Base-by-base conservation (phyloP, 2,797 vertebrate genomes). In the Limnodromus scolopaceus region DNA sequence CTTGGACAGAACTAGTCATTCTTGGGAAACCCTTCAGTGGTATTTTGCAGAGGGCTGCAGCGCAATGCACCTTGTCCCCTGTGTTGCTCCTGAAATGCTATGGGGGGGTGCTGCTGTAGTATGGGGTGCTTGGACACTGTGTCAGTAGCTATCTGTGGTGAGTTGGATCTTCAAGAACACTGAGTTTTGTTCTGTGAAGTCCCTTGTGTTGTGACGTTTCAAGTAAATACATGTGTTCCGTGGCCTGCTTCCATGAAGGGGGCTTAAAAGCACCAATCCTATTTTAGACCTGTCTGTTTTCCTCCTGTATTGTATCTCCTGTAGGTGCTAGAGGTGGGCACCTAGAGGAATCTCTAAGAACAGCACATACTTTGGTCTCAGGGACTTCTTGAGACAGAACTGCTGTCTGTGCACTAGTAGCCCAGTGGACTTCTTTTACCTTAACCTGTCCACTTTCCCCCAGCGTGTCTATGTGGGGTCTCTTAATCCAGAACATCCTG, bases 1-100 rank as follows among this genome's bases (percentile, higher is more conserved):
- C 53, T 91, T 55, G 34, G 32, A 36, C 11, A 70, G 55, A 83
- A 11, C 11, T 32, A 66, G 4, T 60, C 9, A 16, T 74, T 87
- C 51, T 57, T 87, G 61, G 87, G 60, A 69, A 68, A 15, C 11
- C 5, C 11, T 19, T 85, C 24, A 6, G 34, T 66, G 53, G 20
- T 86, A 16, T 89, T 89, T 91, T 91, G 82, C 32, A 78, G 80
- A 45, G 55, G 19, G 9, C 76, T 84, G 45, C 39, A 68, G 55
- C 20, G 36, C 43, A n/a, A 20, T 69, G 34, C 23, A 70, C 6
- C 14, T 89, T 72, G 64, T 66, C 16, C 30, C 7, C 23, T 20
- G 3, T 79, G 48, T 45, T 75, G 22, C 18, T 27, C 25, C 49
- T 87, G 54, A 69, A 54, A 15, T 65, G 27, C 18, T 64, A 4